Evolutionary conservation across 2,113 vertebrate genomes (phyloP).

Genomic region (Actenoides lindsayi): DNA sequence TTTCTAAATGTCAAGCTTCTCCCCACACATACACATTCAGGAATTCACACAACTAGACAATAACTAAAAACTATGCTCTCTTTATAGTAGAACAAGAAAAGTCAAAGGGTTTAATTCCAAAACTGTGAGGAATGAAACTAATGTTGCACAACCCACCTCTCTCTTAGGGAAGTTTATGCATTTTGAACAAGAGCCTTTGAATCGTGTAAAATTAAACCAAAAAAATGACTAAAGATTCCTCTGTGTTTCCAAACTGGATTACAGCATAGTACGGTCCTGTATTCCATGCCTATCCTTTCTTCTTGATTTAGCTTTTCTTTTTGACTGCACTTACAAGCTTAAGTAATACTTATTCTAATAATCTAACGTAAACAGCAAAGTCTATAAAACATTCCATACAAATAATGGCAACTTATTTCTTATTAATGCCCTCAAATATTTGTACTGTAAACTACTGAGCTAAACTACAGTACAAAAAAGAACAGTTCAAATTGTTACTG

Average conservation of each 20-base stretch:
- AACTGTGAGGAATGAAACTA: slow-evolving; percentile 66
- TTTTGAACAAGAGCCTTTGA: slow-evolving; percentile 40
- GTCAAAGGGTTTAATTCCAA: slow-evolving; percentile 64
- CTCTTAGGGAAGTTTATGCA: not conserved
- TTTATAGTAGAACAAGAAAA: slow-evolving; percentile 60
- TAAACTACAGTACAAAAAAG: not conserved
- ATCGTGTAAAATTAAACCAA: slow-evolving; percentile 2
- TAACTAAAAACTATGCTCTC: slow-evolving; percentile 64
- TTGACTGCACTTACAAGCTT: not conserved
- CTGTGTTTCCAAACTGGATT: not conserved
- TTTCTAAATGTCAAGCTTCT: slow-evolving; percentile 63
- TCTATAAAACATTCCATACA: not conserved
- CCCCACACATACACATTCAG: slow-evolving; percentile 32
- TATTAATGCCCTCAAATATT: not conserved
- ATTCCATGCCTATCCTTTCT: not conserved
- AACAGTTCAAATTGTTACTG: not conserved
- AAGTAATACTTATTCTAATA: not conserved
- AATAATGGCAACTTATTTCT: not conserved
- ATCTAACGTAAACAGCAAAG: not conserved
- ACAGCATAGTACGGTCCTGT: not conserved
- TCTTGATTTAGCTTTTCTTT: not conserved
- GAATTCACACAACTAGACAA: slow-evolving; percentile 27
- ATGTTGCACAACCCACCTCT: slow-evolving; percentile 62
- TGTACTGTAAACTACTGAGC: not conserved
- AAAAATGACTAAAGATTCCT: not conserved